A percentile compares a stretch with the other conserved stretches of the same genome.
phyloP scores from a whole-genome alignment of 2,888 invertebrate species.

The Drosophila neotestacea region DNA sequence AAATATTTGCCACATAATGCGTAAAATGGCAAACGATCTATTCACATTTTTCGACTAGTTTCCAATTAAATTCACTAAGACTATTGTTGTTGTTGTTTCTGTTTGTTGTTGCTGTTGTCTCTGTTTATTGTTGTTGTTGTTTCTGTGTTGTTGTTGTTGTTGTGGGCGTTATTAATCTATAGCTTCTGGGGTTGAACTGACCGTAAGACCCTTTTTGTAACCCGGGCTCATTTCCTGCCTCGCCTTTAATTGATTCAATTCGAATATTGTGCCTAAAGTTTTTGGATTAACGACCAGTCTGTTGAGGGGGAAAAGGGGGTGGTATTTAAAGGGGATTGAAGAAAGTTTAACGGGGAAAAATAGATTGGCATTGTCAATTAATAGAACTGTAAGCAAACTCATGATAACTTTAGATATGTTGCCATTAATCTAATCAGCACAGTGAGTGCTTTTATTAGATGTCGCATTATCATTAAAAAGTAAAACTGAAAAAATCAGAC shows the following conservation, averaged over 20 bases:
- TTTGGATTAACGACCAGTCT: conserved; percentile 12
- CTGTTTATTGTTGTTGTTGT: conserved; percentile 2
- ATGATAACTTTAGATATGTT: not conserved
- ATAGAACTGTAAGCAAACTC: conserved; percentile 9
- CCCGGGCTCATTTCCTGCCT: conserved; percentile 20
- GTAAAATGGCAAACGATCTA: conserved; percentile 44
- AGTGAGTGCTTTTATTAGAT: not conserved
- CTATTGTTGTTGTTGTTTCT: not conserved
- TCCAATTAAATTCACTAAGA: conserved; percentile 41
- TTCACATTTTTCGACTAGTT: conserved; percentile 38
- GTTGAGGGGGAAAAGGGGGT: not conserved
- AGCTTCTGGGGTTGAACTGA: conserved; percentile 4
- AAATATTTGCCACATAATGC: conserved; percentile 54
- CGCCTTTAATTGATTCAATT: conserved; percentile 24
- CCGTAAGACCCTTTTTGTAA: conserved; percentile 3
- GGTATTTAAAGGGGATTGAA: not conserved
- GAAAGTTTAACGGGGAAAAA: not conserved
- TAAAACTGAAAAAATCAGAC: not conserved
- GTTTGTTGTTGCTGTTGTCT: not conserved
- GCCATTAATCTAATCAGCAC: not conserved
- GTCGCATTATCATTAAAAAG: not conserved
- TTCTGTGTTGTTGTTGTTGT: conserved; percentile 6
- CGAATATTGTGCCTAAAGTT: conserved; percentile 20
- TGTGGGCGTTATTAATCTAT: conserved; percentile 24
- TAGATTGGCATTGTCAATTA: conserved; percentile 5